phyloP scores from a whole-genome alignment of 2,113 vertebrate species.

The Mesitornis unicolor region DNA sequence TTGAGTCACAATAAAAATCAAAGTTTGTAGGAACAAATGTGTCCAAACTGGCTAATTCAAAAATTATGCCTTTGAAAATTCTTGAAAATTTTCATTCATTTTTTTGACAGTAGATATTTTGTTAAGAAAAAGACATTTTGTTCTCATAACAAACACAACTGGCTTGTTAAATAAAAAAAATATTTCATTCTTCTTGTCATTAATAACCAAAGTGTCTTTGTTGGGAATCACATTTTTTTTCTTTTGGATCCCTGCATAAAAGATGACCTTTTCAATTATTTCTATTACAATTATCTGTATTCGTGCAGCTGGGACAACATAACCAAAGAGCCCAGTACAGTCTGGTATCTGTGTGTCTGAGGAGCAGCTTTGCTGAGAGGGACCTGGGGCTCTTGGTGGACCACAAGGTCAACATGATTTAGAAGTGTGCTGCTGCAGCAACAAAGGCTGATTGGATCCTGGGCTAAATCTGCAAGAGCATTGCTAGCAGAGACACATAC shows the following conservation, averaged over 20 bases:
- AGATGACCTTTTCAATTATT: background rate
- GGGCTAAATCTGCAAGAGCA: rapidly evolving
- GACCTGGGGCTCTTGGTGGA: background rate
- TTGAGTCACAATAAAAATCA: background rate
- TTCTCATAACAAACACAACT: background rate
- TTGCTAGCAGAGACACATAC: rapidly evolving
- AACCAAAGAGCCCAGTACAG: background rate
- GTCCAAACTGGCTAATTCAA: background rate
- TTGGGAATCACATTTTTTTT: background rate
- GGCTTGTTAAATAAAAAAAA: background rate
- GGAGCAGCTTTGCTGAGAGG: background rate
- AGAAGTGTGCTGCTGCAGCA: background rate
- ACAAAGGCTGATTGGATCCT: rapidly evolving
- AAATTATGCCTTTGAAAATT: background rate
- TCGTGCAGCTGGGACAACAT: background rate
- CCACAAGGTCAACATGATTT: background rate
- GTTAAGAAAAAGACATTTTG: background rate
- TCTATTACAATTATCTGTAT: background rate
- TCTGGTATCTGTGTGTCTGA: background rate
- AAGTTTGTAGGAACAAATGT: background rate
- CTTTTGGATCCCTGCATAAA: background rate
- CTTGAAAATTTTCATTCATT: background rate
- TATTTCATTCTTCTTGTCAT: background rate
- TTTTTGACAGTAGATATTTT: background rate
- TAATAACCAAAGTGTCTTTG: background rate